Percentiles rank a stretch among this genome's conserved stretches.
Conservation (phyloP, 2,888 invertebrate genomes). For the Spilarctia lutea region DNA sequence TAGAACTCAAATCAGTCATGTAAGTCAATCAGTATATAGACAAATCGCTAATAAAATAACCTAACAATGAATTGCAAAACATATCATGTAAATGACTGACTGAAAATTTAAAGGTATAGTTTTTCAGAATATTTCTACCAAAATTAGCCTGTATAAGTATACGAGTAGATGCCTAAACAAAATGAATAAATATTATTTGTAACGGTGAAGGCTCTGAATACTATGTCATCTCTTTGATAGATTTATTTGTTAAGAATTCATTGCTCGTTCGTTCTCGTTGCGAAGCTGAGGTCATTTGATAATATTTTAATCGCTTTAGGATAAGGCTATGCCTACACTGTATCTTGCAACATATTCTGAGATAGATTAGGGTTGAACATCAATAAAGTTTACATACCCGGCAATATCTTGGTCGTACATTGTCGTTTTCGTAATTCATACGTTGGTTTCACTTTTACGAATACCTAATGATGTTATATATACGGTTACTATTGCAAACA, state of each 20-base stretch:
- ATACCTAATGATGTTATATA: conserved; percentile 21
- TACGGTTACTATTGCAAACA: conserved; percentile 17
- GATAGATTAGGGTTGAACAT: conserved; percentile 10
- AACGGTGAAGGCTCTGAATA: not conserved
- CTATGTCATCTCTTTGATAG: conserved; percentile 21
- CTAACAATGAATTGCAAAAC: not conserved
- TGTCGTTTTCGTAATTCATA: conserved; percentile 25
- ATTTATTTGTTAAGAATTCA: conserved; percentile 28
- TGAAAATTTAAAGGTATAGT: not conserved
- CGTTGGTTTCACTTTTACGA: conserved; percentile 20
- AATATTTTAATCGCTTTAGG: conserved; percentile 14
- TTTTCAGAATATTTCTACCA: not conserved
- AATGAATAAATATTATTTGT: not conserved
- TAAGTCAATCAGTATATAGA: too few relatives aligned
- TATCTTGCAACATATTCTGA: conserved; percentile 8
- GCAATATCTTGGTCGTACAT: conserved; percentile 21
- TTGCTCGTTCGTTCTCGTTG: conserved; percentile 18
- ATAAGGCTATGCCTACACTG: conserved; percentile 1
- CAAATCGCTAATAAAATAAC: not conserved
- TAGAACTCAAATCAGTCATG: too few relatives aligned
- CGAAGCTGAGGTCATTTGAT: conserved; percentile 19
- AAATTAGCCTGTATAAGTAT: not conserved
- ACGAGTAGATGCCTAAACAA: not conserved
- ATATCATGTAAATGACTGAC: not conserved
- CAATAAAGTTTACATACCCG: conserved; percentile 16